Percentiles rank a stretch among this genome's conserved stretches.
Evolutionary conservation across 2,888 invertebrate species (phyloP).

Genomic region (Helicoverpa assulta): DNA sequence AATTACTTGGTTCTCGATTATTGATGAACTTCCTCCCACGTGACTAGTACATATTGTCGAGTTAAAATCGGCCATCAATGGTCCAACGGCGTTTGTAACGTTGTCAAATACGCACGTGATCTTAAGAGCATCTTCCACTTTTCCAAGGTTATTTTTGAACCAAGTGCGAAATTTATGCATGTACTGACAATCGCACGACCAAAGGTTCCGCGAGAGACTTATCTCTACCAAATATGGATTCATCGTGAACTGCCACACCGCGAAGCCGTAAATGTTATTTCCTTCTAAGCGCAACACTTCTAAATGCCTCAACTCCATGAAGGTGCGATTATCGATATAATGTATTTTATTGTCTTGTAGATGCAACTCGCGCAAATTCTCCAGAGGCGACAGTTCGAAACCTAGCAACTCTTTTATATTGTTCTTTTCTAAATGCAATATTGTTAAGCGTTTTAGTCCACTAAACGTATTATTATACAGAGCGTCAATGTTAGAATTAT

Average conservation of each 20-base stretch:
- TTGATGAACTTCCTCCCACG: conserved; percentile 93
- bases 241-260: conserved; percentile 95
- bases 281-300: conserved; percentile 96
- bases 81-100: conserved; percentile 92
- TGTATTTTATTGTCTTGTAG: conserved; percentile 96
- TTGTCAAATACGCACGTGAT: conserved; percentile 95
- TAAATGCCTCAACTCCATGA: conserved; percentile 94
- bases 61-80: conserved; percentile 94
- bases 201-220: conserved; percentile 95
- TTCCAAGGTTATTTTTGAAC: conserved; percentile 94
- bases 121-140: conserved; percentile 94
- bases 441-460: conserved; percentile 94
- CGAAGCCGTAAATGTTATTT: conserved; percentile 95
- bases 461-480: conserved; percentile 97
- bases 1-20: conserved; percentile 94
- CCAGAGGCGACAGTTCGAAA: conserved; percentile 95
- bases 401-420: conserved; percentile 94
- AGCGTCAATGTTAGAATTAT: conserved; percentile 95
- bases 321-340: conserved; percentile 96
- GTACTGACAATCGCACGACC: conserved; percentile 97
- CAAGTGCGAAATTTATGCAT: conserved; percentile 94
- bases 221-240: conserved; percentile 97
- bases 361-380: conserved; percentile 95
- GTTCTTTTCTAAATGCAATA: conserved; percentile 97
- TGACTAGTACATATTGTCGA: conserved; percentile 94